These are phyloP conservation scores for Theretra japonica DNA, from an alignment of 2,888 invertebrate species.

Conservation along the genomic window DNA sequence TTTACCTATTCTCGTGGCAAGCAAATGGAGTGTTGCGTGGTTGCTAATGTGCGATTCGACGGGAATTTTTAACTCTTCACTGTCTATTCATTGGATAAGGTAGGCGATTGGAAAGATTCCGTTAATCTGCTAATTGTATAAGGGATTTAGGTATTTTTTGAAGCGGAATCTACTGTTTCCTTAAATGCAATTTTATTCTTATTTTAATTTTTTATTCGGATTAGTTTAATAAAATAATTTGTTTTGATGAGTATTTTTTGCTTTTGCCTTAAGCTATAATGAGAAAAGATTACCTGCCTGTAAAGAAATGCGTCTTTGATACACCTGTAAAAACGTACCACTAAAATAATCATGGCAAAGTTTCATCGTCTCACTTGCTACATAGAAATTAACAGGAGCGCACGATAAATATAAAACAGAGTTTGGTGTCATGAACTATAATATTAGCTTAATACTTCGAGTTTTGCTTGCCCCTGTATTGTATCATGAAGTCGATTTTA, in stretches of 20 bases:
- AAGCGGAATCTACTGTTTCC: background rate
- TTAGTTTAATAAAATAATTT: background rate
- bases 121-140: background rate
- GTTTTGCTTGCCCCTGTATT: too few relatives aligned
- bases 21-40: slow-evolving; percentile 32
- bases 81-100: background rate
- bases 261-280: too few relatives aligned
- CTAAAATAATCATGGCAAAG: background rate
- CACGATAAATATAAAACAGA: background rate
- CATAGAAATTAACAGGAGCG: background rate
- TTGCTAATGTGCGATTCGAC: slow-evolving; percentile 13
- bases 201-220: background rate
- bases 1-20: slow-evolving; percentile 38
- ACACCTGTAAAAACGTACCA: background rate
- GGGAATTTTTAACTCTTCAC: slow-evolving; percentile 18
- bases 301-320: too few relatives aligned
- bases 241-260: too few relatives aligned
- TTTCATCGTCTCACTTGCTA: background rate
- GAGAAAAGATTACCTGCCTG: too few relatives aligned
- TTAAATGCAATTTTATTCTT: background rate
- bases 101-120: background rate
- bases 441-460: too few relatives aligned
- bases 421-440: background rate
- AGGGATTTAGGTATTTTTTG: background rate
- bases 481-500: too few relatives aligned